These are phyloP conservation scores for Heterotis niloticus DNA, from an alignment of 2,113 vertebrate species.

Conservation along the genomic window DNA sequence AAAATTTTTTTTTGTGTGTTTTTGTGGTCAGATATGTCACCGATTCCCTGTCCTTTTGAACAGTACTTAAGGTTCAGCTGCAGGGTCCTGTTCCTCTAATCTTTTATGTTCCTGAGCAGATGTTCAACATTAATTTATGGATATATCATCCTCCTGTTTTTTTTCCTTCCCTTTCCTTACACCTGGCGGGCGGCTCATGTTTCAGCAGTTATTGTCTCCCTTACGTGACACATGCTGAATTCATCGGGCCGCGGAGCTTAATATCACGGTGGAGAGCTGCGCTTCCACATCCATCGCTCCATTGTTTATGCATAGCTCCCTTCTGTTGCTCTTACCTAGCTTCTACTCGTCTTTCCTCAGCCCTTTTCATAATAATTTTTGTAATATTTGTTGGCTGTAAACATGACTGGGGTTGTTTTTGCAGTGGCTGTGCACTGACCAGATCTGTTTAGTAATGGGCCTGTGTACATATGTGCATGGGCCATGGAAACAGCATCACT, in stretches of 20 bases:
- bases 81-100: constrained; percentile 73
- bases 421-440: constrained; percentile 83
- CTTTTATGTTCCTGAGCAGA: constrained; percentile 91
- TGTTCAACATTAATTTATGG: constrained; percentile 99
- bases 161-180: constrained; percentile 77
- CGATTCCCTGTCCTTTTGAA: constrained; percentile 74
- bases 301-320: background rate
- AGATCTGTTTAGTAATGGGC: constrained; percentile 58
- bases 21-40: background rate
- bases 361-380: constrained; percentile 59
- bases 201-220: constrained; percentile 80
- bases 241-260: constrained; percentile 53
- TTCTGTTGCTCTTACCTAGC: constrained; percentile 19
- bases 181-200: constrained; percentile 94
- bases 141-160: constrained; percentile 78
- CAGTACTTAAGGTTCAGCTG: constrained; percentile 81
- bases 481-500: too few species aligned
- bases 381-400: constrained; percentile 69
- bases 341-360: constrained; percentile 52
- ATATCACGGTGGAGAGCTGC: constrained; percentile 1
- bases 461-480: too few species aligned
- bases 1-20: background rate
- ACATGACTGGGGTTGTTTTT: constrained; percentile 64
- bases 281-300: constrained; percentile 11
- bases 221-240: constrained; percentile 57